These are phyloP conservation scores for Atrichornis clamosus DNA, from an alignment of 2,113 vertebrate genomes.

Conservation along the genomic window DNA sequence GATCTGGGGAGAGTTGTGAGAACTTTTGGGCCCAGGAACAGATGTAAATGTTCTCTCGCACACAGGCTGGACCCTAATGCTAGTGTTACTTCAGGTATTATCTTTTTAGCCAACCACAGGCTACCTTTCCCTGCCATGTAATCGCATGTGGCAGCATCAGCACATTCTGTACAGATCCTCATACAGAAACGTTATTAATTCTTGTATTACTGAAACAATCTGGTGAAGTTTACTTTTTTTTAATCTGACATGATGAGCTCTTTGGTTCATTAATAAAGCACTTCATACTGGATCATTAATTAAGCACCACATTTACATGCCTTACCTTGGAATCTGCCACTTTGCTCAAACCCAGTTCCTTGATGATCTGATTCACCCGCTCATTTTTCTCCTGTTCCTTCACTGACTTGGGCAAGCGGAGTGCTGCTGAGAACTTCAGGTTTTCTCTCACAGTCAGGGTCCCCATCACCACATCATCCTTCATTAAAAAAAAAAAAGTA, in stretches of 20 bases:
- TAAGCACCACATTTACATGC: neutral
- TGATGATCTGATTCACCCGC: conserved; percentile 81
- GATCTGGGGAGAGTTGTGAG: neutral
- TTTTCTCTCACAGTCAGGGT: conserved; percentile 94
- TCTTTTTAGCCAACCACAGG: neutral
- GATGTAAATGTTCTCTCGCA: neutral
- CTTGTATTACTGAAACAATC: neutral
- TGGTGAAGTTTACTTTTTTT: neutral
- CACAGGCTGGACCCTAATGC: neutral
- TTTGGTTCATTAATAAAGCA: neutral
- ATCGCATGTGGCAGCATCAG: neutral
- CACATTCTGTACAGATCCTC: neutral
- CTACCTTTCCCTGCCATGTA: neutral
- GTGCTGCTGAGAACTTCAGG: conserved; percentile 89
- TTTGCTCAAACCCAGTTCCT: conserved; percentile 85
- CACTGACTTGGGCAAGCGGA: conserved; percentile 84
- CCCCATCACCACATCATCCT: conserved; percentile 95
- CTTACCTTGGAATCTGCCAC: conserved; percentile 92
- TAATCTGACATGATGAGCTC: neutral
- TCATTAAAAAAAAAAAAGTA: neutral
- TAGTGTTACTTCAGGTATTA: neutral
- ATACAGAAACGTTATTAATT: neutral
- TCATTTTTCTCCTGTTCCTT: conserved; percentile 79
- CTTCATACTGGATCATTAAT: neutral
- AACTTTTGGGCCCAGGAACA: neutral